A percentile compares a stretch with the other conserved stretches of the same genome.
These are phyloP conservation scores for Parapsyche elsis DNA, from an alignment of 1,140 invertebrate genomes.

Conservation along the genomic window DNA sequence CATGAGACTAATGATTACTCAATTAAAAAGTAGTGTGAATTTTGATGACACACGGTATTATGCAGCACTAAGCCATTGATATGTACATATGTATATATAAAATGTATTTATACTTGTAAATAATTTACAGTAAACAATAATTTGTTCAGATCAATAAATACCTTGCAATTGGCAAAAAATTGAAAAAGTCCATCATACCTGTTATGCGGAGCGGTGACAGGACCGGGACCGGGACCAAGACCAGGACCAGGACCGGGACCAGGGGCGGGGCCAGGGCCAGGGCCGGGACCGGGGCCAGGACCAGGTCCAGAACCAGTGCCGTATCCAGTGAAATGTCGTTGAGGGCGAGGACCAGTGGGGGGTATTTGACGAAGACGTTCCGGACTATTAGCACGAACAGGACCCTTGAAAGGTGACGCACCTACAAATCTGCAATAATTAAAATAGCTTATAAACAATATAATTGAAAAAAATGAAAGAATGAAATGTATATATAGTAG, in stretches of 20 bases:
- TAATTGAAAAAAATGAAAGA: too few relatives aligned
- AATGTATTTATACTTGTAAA: too few relatives aligned
- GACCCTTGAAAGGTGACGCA: conserved; percentile 12
- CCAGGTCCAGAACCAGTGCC: conserved; percentile 20
- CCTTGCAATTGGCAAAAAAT: neutral
- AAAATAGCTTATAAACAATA: neutral
- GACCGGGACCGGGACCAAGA: conserved; percentile 10
- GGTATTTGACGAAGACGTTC: conserved; percentile 36
- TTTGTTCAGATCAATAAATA: neutral
- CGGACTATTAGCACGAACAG: conserved; percentile 16
- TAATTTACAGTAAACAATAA: neutral
- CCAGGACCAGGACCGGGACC: conserved; percentile 9
- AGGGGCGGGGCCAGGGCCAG: conserved; percentile 16
- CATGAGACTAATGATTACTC: too few relatives aligned
- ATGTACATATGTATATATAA: too few relatives aligned
- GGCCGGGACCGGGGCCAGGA: conserved; percentile 2
- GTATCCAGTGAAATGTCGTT: conserved; percentile 32
- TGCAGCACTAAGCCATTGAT: too few relatives aligned
- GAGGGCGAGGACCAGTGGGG: conserved; percentile 23
- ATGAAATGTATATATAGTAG: too few relatives aligned
- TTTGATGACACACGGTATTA: too few relatives aligned
- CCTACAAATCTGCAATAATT: conserved; percentile 23
- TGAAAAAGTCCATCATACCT: conserved; percentile 30
- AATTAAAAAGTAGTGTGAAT: too few relatives aligned
- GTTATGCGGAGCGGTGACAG: conserved; percentile 10